phyloP scores from a whole-genome alignment of 2,113 vertebrate species.

The Spermophilus dauricus region DNA sequence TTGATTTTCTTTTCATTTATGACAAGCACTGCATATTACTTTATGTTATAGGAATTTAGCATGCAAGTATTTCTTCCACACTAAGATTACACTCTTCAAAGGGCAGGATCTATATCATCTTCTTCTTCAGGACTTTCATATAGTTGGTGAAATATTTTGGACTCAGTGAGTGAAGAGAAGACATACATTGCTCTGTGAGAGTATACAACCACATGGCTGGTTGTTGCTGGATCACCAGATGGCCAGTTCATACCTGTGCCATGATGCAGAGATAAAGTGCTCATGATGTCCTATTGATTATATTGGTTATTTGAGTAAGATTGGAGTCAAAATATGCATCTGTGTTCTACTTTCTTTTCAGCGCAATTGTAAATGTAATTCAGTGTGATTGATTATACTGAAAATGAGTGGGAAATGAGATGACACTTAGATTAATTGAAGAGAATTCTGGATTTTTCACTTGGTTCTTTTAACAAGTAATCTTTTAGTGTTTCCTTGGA shows the following conservation, averaged over 20 bases:
- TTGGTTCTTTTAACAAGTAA: conserved; percentile 42
- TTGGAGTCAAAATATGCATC: background rate
- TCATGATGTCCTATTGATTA: background rate
- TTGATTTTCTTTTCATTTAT: background rate
- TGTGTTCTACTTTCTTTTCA: background rate
- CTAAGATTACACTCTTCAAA: background rate
- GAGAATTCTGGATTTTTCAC: conserved; percentile 24
- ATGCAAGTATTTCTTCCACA: background rate
- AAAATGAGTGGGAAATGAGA: conserved; percentile 1
- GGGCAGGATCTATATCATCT: background rate
- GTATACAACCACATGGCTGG: background rate
- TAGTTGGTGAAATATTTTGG: background rate
- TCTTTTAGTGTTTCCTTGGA: conserved; percentile 15
- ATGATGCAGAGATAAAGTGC: background rate
- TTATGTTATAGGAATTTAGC: background rate
- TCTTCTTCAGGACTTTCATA: background rate
- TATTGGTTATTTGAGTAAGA: background rate
- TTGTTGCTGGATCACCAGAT: background rate
- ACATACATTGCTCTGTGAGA: background rate
- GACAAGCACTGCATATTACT: background rate
- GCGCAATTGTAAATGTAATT: background rate
- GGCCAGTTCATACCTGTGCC: background rate
- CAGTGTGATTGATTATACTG: background rate
- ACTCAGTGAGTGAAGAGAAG: background rate
- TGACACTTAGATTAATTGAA: background rate